A percentile compares a stretch with the other conserved stretches of the same genome.
These are phyloP conservation scores for Clanis bilineata DNA, from an alignment of 2,888 invertebrate species.

Conservation along the genomic window DNA sequence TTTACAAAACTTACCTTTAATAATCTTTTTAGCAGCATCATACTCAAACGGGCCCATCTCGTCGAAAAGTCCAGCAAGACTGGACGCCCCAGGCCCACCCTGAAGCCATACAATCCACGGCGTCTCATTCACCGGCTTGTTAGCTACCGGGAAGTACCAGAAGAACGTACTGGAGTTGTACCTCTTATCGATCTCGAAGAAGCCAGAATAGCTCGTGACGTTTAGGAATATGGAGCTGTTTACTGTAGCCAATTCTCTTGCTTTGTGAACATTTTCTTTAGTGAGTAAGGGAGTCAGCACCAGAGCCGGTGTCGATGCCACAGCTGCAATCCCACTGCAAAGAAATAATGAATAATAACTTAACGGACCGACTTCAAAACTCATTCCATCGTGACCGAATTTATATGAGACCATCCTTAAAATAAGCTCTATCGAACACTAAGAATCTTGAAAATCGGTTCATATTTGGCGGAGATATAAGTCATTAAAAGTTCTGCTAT, in stretches of 20 bases:
- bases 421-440: no score
- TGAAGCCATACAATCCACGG: slow-evolving; percentile 93
- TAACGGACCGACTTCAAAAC: no score
- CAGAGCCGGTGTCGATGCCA: slow-evolving; percentile 43
- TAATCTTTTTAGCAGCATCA: slow-evolving; percentile 24
- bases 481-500: no score
- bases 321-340: slow-evolving; percentile 36
- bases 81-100: slow-evolving; percentile 91
- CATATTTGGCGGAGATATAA: no score
- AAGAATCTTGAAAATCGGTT: no score
- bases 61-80: slow-evolving; percentile 66
- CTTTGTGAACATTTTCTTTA: slow-evolving; percentile 44
- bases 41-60: slow-evolving; percentile 68
- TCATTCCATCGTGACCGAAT: no score
- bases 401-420: no score
- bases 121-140: slow-evolving; percentile 51
- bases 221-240: slow-evolving; percentile 54
- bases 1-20: slow-evolving; percentile 51
- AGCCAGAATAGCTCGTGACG: slow-evolving; percentile 74
- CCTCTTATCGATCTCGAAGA: slow-evolving; percentile 86
- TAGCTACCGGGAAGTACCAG: slow-evolving; percentile 89
- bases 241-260: slow-evolving; percentile 50
- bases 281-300: slow-evolving; percentile 58
- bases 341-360: no score
- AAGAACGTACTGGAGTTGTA: slow-evolving; percentile 90